A percentile compares a stretch with the other conserved stretches of the same genome.
Conservation (phyloP, 2,113 vertebrate species). For the Clarias macrocephalus region DNA sequence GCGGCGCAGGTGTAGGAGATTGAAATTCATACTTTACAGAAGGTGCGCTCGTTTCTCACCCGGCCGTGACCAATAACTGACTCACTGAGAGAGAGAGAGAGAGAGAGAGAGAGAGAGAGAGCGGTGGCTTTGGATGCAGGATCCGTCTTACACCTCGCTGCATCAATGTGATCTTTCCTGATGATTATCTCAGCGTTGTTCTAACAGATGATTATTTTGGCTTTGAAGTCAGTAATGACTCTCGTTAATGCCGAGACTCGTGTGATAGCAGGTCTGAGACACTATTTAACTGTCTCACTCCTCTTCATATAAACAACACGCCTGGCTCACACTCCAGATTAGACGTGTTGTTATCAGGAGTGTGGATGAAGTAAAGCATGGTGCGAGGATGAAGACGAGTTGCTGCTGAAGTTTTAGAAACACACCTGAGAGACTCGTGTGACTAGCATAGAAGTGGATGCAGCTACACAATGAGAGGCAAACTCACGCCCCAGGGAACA, state of each 20-base stretch:
- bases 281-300: conserved; percentile 30
- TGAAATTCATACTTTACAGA: conserved; percentile 76
- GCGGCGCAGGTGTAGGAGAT: conserved; percentile 77
- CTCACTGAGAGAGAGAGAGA: conserved; percentile 25
- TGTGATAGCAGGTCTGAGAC: conserved; percentile 18
- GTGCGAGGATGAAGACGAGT: not conserved
- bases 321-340: not conserved
- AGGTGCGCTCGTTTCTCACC: conserved; percentile 75
- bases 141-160: not conserved
- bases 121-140: conserved; percentile 43
- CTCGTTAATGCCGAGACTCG: not conserved
- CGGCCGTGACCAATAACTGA: conserved; percentile 66
- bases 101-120: conserved; percentile 35
- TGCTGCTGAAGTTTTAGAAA: not conserved
- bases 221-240: not conserved
- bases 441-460: too few species aligned
- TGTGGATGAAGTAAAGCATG: not conserved
- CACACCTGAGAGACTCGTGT: not conserved
- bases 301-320: conserved; percentile 16
- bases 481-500: not conserved
- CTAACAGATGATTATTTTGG: not conserved
- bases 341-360: not conserved
- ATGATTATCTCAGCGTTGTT: not conserved
- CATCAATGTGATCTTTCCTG: not conserved
- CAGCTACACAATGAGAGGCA: not conserved